phyloP scores from a whole-genome alignment of 2,888 invertebrate species.

The Zygogramma bicolorata region DNA sequence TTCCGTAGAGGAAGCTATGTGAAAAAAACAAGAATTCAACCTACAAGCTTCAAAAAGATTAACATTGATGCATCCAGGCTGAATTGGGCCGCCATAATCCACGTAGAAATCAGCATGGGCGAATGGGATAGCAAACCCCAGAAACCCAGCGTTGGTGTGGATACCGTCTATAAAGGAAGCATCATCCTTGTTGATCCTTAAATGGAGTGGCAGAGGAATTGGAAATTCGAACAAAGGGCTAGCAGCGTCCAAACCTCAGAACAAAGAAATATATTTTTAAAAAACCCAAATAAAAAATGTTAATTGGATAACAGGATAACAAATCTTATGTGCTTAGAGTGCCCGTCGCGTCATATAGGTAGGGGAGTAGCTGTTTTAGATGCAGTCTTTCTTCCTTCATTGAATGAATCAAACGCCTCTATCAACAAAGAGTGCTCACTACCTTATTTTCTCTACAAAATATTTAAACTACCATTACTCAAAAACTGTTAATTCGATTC shows the following conservation, averaged over 20 bases:
- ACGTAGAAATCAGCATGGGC: slow-evolving; percentile 48
- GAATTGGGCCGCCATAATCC: slow-evolving; percentile 48
- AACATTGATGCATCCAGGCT: slow-evolving; percentile 44
- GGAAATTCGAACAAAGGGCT: slow-evolving; percentile 52
- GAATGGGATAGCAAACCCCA: slow-evolving; percentile 43
- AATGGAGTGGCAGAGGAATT: slow-evolving; percentile 31
- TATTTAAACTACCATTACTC: too few species aligned
- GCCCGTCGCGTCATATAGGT: too few species aligned
- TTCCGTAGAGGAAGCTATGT: too few species aligned
- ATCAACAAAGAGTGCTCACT: too few species aligned
- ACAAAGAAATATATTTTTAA: not conserved
- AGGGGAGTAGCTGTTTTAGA: too few species aligned
- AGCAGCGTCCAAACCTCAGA: slow-evolving; percentile 49
- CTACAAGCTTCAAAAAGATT: slow-evolving; percentile 50
- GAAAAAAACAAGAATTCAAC: slow-evolving; percentile 7
- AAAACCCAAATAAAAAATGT: not conserved
- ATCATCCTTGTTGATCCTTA: slow-evolving; percentile 41
- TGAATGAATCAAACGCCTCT: too few species aligned
- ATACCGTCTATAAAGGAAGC: slow-evolving; percentile 49
- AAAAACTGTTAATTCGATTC: too few species aligned
- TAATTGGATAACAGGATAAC: too few species aligned
- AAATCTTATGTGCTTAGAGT: too few species aligned
- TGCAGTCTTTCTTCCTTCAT: too few species aligned
- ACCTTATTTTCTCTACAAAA: too few species aligned
- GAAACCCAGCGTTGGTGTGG: slow-evolving; percentile 52